Percentiles rank a stretch among this genome's conserved stretches.
Evolutionary conservation across 2,888 invertebrate species (phyloP).

Genomic region (Heliconius charithonia): DNA sequence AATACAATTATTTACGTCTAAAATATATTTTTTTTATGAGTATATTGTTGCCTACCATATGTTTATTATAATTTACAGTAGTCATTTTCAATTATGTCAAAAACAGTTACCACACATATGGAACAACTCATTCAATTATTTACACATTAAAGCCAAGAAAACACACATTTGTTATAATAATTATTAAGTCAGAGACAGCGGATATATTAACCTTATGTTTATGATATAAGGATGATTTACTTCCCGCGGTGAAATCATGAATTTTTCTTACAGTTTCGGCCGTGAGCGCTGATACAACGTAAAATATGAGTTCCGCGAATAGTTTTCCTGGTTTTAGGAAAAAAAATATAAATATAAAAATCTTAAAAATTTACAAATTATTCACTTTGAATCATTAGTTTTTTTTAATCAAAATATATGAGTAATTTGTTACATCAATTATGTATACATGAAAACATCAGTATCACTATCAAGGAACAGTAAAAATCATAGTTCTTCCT

Average conservation of each 20-base stretch:
- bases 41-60: background rate
- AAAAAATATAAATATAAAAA: conserved; percentile 17
- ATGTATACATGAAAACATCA: background rate
- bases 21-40: background rate
- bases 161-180: conserved; percentile 43
- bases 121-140: conserved; percentile 26
- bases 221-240: conserved; percentile 53
- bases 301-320: conserved; percentile 51
- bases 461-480: too few species aligned
- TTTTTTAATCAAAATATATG: too few species aligned
- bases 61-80: background rate
- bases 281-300: conserved; percentile 47
- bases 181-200: conserved; percentile 48
- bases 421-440: conserved; percentile 8
- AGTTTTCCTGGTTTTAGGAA: conserved; percentile 37
- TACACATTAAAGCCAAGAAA: conserved; percentile 24
- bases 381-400: conserved; percentile 1
- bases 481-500: too few species aligned
- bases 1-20: background rate
- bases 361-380: background rate
- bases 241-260: conserved; percentile 48
- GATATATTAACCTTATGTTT: conserved; percentile 50
- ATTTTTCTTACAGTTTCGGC: conserved; percentile 41
- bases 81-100: background rate
- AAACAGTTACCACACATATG: background rate